phyloP scores from a whole-genome alignment of 2,888 invertebrate genomes.

The Rhingia rostrata region DNA sequence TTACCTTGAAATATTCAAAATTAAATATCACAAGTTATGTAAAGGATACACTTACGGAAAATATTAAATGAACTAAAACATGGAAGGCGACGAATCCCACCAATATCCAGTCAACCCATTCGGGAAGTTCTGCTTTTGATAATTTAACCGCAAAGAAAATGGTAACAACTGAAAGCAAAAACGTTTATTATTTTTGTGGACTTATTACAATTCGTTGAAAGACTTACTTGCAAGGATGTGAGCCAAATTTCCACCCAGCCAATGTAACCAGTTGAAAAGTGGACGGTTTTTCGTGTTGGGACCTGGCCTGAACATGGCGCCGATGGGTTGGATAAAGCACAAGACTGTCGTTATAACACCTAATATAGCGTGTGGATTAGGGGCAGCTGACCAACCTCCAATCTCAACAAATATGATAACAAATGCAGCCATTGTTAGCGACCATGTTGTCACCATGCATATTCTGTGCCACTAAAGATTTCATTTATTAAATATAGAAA shows the following conservation, averaged over 20 bases:
- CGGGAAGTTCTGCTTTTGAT: conserved; percentile 92
- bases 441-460: conserved; percentile 92
- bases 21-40: not conserved
- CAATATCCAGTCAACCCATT: conserved; percentile 94
- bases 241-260: conserved; percentile 93
- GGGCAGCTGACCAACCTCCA: conserved; percentile 88
- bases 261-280: conserved; percentile 96
- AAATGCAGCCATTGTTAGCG: conserved; percentile 90
- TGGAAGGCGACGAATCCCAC: conserved; percentile 95
- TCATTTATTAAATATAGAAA: not conserved
- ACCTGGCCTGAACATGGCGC: conserved; percentile 92
- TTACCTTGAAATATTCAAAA: not conserved
- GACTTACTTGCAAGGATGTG: conserved; percentile 93
- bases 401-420: conserved; percentile 92
- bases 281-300: conserved; percentile 91
- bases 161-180: conserved; percentile 89
- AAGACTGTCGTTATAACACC: conserved; percentile 90
- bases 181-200: not conserved
- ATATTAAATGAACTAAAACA: conserved; percentile 92
- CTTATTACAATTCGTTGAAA: not conserved
- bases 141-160: conserved; percentile 96
- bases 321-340: conserved; percentile 94
- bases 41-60: conserved; percentile 86
- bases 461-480: conserved; percentile 90
- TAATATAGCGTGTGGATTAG: conserved; percentile 92